A percentile compares a stretch with the other conserved stretches of the same genome.
Conservation (phyloP, 2,888 invertebrate genomes). For the Pheosia tremula region DNA sequence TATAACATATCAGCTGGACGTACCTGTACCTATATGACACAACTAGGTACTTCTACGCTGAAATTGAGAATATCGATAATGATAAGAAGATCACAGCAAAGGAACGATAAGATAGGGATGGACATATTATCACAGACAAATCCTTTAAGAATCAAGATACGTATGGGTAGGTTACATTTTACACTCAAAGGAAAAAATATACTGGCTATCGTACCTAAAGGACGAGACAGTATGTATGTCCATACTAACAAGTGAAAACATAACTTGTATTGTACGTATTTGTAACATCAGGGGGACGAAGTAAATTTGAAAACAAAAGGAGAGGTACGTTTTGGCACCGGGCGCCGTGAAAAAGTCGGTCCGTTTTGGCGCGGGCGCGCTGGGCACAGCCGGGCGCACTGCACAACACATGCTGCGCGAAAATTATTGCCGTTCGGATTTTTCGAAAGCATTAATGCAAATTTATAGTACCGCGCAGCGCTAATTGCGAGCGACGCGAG, state of each 20-base stretch:
- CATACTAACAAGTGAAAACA: neutral
- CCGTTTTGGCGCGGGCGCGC: constrained; percentile 19
- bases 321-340: constrained; percentile 38
- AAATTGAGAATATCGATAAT: no score
- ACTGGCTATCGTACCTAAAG: no score
- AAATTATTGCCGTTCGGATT: constrained; percentile 82
- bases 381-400: constrained; percentile 51
- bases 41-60: no score
- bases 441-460: constrained; percentile 84
- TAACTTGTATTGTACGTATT: constrained; percentile 26
- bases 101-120: no score
- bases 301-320: constrained; percentile 36
- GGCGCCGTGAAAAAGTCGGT: constrained; percentile 38
- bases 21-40: neutral
- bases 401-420: constrained; percentile 73
- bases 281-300: constrained; percentile 26
- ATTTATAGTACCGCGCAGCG: constrained; percentile 82
- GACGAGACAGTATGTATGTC: neutral
- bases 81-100: no score
- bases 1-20: neutral
- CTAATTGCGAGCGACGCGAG: constrained; percentile 82
- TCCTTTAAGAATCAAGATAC: no score
- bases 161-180: no score
- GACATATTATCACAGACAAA: no score
- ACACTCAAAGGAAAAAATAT: no score